A percentile compares a stretch with the other conserved stretches of the same genome.
These are phyloP conservation scores for Bombus terrestris DNA, from an alignment of 1,140 invertebrate genomes.

Conservation along the genomic window DNA sequence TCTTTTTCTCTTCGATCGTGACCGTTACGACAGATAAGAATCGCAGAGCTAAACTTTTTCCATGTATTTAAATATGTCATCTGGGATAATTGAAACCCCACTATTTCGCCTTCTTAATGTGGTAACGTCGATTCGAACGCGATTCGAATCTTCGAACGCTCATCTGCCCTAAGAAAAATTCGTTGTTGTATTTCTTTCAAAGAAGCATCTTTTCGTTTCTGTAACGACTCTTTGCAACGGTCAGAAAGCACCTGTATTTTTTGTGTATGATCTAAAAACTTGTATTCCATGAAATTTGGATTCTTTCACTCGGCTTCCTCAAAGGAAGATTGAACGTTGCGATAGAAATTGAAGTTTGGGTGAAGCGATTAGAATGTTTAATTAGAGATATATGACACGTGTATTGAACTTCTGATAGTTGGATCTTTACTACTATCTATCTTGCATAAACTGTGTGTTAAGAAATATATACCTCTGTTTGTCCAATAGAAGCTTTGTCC, in stretches of 20 bases:
- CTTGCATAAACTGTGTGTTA: not conserved
- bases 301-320: no score
- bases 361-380: not conserved
- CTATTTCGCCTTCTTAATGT: not conserved
- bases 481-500: not conserved
- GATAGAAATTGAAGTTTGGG: not conserved
- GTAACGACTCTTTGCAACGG: not conserved
- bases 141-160: slow-evolving; percentile 36
- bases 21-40: slow-evolving; percentile 56
- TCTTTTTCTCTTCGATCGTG: slow-evolving; percentile 11
- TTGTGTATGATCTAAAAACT: not conserved
- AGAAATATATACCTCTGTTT: not conserved
- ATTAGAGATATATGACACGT: not conserved
- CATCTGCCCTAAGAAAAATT: slow-evolving; percentile 11
- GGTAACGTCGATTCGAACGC: slow-evolving; percentile 1
- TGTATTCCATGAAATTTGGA: no score
- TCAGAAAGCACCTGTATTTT: not conserved
- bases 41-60: slow-evolving; percentile 44
- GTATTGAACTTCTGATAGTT: not conserved
- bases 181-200: slow-evolving; percentile 13
- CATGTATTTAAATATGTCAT: slow-evolving; percentile 51
- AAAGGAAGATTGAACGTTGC: not conserved
- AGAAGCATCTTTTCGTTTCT: not conserved
- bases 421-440: not conserved
- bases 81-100: slow-evolving; percentile 27